A percentile compares a stretch with the other conserved stretches of the same genome.
Conservation (phyloP, 2,888 invertebrate species). For the Drosophila pullipes region DNA sequence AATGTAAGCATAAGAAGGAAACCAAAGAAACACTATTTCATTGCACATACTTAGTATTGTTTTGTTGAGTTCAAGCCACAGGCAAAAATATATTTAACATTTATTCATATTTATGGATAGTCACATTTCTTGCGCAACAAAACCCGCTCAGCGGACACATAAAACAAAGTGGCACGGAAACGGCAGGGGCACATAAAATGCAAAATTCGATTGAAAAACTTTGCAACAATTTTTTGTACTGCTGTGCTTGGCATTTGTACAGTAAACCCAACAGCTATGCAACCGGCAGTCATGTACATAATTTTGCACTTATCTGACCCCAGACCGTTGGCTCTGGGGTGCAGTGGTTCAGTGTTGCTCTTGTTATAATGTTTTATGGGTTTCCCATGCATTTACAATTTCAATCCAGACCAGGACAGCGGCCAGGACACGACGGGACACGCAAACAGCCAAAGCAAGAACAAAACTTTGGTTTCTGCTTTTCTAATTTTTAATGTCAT, state of each 20-base stretch:
- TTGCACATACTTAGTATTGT: slow-evolving; percentile 47
- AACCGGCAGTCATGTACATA: slow-evolving; percentile 52
- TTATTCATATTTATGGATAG: slow-evolving; percentile 45
- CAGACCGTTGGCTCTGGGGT: slow-evolving; percentile 33
- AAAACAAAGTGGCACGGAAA: slow-evolving; percentile 56
- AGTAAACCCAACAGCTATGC: slow-evolving; percentile 32
- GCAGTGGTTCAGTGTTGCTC: slow-evolving; percentile 37
- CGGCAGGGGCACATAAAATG: slow-evolving; percentile 56
- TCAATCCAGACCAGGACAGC: slow-evolving; percentile 46
- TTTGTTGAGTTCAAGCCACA: slow-evolving; percentile 15
- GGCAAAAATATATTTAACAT: slow-evolving; percentile 49
- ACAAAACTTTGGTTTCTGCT: slow-evolving; percentile 14
- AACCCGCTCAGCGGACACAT: slow-evolving; percentile 27
- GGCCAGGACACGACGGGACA: slow-evolving; percentile 11
- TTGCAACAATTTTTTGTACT: slow-evolving; percentile 29
- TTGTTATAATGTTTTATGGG: slow-evolving; percentile 59
- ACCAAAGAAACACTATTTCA: slow-evolving; percentile 30
- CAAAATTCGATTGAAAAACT: slow-evolving; percentile 72
- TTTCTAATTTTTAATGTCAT: slow-evolving; percentile 58
- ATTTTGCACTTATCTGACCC: slow-evolving; percentile 77
- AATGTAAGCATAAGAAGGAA: not conserved
- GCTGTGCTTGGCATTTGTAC: slow-evolving; percentile 13
- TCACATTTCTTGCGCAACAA: slow-evolving; percentile 32
- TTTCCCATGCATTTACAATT: slow-evolving; percentile 67
- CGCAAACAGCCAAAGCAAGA: slow-evolving; percentile 9